phyloP scores from a whole-genome alignment of 1,140 invertebrate genomes.

The Neodiprion lecontei region DNA sequence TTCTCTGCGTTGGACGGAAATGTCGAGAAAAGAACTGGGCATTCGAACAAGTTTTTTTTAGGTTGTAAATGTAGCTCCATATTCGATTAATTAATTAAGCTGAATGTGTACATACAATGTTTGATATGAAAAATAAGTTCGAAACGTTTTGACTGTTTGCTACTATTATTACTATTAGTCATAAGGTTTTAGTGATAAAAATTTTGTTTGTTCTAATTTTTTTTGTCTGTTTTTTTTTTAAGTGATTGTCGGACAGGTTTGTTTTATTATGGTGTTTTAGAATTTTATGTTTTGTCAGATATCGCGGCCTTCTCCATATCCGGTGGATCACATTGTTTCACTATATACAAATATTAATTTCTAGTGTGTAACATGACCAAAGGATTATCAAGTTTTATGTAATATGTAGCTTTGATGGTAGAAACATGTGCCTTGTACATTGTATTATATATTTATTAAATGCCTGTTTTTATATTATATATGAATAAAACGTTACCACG shows the following conservation, averaged over 20 bases:
- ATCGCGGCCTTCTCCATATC: background rate
- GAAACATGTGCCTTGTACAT: slow-evolving; percentile 43
- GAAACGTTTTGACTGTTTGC: background rate
- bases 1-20: slow-evolving; percentile 11
- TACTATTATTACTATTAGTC: background rate
- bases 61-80: background rate
- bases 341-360: background rate
- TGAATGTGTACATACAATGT: background rate
- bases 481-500: slow-evolving; percentile 42
- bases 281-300: background rate
- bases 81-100: too few species aligned
- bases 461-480: slow-evolving; percentile 40
- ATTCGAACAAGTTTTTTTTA: slow-evolving; percentile 22
- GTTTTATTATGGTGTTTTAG: background rate
- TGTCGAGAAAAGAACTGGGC: slow-evolving; percentile 31
- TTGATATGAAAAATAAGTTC: background rate
- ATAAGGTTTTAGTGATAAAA: background rate
- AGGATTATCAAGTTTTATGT: slow-evolving; percentile 17
- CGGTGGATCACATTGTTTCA: background rate
- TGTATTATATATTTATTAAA: slow-evolving; percentile 37
- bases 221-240: background rate
- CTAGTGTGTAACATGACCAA: background rate
- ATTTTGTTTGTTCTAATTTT: background rate
- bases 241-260: background rate
- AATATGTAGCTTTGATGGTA: slow-evolving; percentile 9